phyloP scores from a whole-genome alignment of 1,140 invertebrate species.

The Meloidogyne chitwoodi region DNA sequence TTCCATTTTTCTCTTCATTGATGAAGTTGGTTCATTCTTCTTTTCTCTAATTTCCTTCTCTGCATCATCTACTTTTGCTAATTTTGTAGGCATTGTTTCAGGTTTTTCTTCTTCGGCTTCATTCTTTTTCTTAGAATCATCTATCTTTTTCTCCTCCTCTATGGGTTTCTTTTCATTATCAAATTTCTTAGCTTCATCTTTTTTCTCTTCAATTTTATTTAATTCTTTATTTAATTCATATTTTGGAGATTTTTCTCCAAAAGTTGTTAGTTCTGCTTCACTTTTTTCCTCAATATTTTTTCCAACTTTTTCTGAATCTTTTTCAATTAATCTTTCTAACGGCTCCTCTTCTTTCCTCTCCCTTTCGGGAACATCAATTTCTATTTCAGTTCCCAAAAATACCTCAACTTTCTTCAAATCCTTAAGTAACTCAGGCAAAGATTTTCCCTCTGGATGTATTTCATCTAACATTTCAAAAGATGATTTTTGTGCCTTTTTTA shows the following conservation, averaged over 20 bases:
- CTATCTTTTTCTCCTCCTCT: neutral
- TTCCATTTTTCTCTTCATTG: conserved; percentile 2
- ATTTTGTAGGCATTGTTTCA: neutral
- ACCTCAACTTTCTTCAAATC: neutral
- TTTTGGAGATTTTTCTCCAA: neutral
- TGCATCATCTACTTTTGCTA: neutral
- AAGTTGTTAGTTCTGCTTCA: neutral
- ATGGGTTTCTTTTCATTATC: neutral
- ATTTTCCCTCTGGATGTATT: neutral
- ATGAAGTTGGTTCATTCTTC: neutral
- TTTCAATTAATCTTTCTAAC: neutral
- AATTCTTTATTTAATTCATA: neutral
- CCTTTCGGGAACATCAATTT: neutral
- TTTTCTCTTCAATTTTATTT: neutral
- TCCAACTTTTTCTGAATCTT: neutral
- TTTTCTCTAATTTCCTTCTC: neutral
- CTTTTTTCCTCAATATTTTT: neutral
- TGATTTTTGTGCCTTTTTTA: neutral
- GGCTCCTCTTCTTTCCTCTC: neutral
- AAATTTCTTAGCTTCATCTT: neutral
- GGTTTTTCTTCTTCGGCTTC: no score
- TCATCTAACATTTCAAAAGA: neutral
- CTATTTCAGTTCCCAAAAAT: neutral
- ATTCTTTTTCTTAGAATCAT: no score
- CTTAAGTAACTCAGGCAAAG: conserved; percentile 1